Percentiles rank a stretch among this genome's conserved stretches.
These are phyloP conservation scores for Drosophila nikananu DNA, from an alignment of 1,140 invertebrate genomes.

Conservation along the genomic window DNA sequence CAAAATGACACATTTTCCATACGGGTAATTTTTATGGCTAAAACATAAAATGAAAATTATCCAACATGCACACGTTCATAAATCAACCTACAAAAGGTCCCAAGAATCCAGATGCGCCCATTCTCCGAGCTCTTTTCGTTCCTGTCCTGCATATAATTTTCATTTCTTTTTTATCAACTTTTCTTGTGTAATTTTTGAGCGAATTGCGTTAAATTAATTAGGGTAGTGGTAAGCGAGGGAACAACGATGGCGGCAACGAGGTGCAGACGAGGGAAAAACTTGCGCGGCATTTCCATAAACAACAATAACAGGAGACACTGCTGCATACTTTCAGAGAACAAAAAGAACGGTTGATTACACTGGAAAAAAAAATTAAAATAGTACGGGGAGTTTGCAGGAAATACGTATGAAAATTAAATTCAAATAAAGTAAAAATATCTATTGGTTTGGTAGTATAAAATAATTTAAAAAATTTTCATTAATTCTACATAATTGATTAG, in stretches of 20 bases:
- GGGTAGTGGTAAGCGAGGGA: constrained; percentile 30
- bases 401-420: background rate
- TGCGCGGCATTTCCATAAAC: constrained; percentile 62
- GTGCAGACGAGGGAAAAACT: constrained; percentile 51
- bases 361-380: background rate
- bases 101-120: constrained; percentile 39
- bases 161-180: constrained; percentile 49
- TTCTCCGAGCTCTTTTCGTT: constrained; percentile 23
- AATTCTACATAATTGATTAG: no score
- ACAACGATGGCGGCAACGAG: background rate
- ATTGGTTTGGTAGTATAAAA: no score
- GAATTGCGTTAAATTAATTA: constrained; percentile 74
- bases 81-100: constrained; percentile 35
- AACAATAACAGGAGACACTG: constrained; percentile 42
- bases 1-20: constrained; percentile 48
- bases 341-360: constrained; percentile 7
- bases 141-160: constrained; percentile 49
- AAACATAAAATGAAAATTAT: constrained; percentile 53
- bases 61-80: constrained; percentile 42
- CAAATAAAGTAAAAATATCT: no score
- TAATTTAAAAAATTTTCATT: no score
- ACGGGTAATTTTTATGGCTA: constrained; percentile 59
- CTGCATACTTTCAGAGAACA: constrained; percentile 49
- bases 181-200: constrained; percentile 60
- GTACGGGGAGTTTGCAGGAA: background rate